phyloP scores from a whole-genome alignment of 2,888 invertebrate genomes.

The Stenichneumon culpator region DNA sequence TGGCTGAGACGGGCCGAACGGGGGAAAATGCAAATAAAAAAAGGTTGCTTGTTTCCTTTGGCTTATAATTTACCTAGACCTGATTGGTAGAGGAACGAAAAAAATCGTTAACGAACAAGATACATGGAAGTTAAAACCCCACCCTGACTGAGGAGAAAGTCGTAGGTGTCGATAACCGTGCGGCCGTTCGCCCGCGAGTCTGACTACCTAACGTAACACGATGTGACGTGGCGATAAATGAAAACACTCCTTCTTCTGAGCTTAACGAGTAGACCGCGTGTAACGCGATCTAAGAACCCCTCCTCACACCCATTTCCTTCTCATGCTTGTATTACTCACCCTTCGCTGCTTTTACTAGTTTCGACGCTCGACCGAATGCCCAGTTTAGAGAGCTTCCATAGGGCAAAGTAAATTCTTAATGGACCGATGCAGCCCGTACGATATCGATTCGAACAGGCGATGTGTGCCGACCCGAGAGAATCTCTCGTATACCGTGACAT shows the following conservation, averaged over 20 bases:
- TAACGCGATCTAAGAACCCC: neutral
- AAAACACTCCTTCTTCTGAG: slow-evolving; percentile 13
- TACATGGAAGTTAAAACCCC: neutral
- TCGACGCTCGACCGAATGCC: slow-evolving; percentile 5
- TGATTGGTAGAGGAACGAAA: neutral
- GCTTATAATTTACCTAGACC: too few relatives aligned
- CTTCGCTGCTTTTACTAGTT: neutral
- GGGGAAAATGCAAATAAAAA: too few relatives aligned
- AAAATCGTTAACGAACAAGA: neutral
- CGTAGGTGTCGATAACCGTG: slow-evolving; percentile 21
- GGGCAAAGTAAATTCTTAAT: slow-evolving; percentile 19
- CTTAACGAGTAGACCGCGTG: neutral
- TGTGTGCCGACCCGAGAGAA: neutral
- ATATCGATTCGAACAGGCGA: slow-evolving; percentile 19
- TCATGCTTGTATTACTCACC: neutral
- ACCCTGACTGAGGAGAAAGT: neutral
- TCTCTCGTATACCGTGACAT: slow-evolving; percentile 2
- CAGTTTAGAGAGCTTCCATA: neutral
- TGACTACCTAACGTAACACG: neutral
- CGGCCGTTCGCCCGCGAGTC: neutral
- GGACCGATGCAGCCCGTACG: neutral
- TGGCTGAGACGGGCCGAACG: too few relatives aligned
- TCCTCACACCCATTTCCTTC: neutral
- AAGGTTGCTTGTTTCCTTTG: too few relatives aligned
- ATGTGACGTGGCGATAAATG: slow-evolving; percentile 28